These are phyloP conservation scores for Ornithoptera priamus DNA, from an alignment of 2,888 invertebrate species.

Conservation along the genomic window DNA sequence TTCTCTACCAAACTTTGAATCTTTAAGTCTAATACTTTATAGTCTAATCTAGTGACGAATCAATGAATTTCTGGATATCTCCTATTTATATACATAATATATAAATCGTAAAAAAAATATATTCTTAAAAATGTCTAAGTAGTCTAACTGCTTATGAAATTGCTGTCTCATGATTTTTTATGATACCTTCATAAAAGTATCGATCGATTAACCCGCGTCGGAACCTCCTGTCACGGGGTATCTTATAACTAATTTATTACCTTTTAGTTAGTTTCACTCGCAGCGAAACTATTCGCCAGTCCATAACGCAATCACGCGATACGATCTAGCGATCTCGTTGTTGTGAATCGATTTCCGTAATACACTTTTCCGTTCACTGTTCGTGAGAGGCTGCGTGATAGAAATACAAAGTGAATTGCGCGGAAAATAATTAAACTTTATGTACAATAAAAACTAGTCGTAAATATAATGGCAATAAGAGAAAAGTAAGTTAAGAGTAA, in stretches of 20 bases:
- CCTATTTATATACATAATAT: too few relatives aligned
- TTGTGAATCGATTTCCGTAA: constrained; percentile 30
- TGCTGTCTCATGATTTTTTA: neutral
- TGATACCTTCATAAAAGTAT: neutral
- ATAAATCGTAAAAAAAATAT: too few relatives aligned
- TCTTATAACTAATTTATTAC: constrained; percentile 24
- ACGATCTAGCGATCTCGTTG: constrained; percentile 27
- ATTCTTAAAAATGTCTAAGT: too few relatives aligned
- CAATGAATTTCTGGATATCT: too few relatives aligned
- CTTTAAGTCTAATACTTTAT: too few relatives aligned
- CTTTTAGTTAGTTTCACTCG: constrained; percentile 27
- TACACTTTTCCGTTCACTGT: constrained; percentile 28
- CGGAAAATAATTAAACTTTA: constrained; percentile 23
- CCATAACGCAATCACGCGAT: constrained; percentile 31
- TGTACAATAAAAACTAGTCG: neutral
- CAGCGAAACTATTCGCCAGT: constrained; percentile 29
- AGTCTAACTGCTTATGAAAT: too few relatives aligned
- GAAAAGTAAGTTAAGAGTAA: too few relatives aligned
- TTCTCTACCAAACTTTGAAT: too few relatives aligned
- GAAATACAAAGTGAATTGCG: constrained; percentile 17
- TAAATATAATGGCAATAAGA: too few relatives aligned
- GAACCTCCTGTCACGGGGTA: constrained; percentile 9
- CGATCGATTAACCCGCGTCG: constrained; percentile 1
- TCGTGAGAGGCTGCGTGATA: constrained; percentile 26
- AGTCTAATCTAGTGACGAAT: too few relatives aligned